Evolutionary conservation across 2,113 vertebrate genomes (phyloP).

Genomic region (Onychostruthus taczanowskii): DNA sequence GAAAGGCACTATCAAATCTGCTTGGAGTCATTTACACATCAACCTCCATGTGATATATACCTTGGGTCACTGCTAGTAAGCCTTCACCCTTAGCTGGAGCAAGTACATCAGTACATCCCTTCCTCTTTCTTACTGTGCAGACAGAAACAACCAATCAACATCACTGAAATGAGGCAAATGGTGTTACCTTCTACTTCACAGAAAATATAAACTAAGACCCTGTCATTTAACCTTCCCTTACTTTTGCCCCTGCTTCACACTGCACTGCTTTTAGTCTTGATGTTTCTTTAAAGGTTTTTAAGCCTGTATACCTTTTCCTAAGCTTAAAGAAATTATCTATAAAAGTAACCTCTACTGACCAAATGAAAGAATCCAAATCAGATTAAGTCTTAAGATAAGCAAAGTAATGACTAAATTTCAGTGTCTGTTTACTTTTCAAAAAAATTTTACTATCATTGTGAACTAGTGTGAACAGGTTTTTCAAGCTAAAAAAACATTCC

Average conservation of each 20-base stretch:
- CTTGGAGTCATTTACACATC: background rate
- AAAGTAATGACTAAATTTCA: background rate
- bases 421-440: background rate
- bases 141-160: background rate
- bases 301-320: background rate
- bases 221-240: background rate
- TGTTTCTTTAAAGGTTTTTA: background rate
- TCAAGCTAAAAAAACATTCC: background rate
- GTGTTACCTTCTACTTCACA: background rate
- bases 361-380: background rate
- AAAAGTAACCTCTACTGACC: background rate
- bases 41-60: background rate
- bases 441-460: background rate
- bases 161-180: background rate
- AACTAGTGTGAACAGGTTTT: background rate
- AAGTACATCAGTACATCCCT: background rate
- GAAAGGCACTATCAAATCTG: background rate
- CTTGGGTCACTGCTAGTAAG: background rate
- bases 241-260: background rate
- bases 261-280: background rate
- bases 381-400: background rate
- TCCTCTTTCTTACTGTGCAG: background rate
- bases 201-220: background rate
- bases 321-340: background rate
- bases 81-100: background rate